Base-by-base conservation (phyloP, 2,113 vertebrate species). In the Motacilla alba region DNA sequence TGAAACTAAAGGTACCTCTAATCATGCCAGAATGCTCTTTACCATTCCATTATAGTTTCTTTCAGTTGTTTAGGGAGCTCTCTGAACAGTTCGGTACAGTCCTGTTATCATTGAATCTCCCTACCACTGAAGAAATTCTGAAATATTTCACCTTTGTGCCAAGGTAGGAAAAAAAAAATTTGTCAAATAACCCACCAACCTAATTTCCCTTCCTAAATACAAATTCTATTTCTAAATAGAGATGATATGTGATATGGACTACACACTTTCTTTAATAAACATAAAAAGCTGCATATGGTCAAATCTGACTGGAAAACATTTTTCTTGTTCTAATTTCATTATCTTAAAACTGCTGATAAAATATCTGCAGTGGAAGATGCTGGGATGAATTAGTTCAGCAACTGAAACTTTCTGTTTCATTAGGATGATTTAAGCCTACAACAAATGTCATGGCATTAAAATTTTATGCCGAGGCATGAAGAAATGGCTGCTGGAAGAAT, bases 381-480 rank as follows among this genome's bases (percentile, higher is more conserved):
- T 89, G 66, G 80, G 76, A 91, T 56, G 26, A 97, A 95, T 96
- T 93, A 95, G 79, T 76, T 86, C 52, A 69, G 47, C 94, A 96
- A 82, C 62, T 35, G 35, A 35, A 35, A 44, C 28, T 70, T 96
- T 76, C 83, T 68, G 17, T 95, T 97, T 94, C 92, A 89, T 96
- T 94, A 95, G 52, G 85, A 87, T 97, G 96, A 97, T 97, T 97
- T 98, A 97, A 95, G 43, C 64, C 83, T 89, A 85, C 18, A 6
- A 81, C 70, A 97, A 97, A 98, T 97, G 95, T 83, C 95, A 76
- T 17, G 72, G 39, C 87, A 97, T 98, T 97, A 96, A 87, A 85
- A 83, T 97, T 97, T 96, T 96, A 95, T 77, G 68, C 70, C 46
- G 15, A 87, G 72, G 89, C 82, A 49, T 95, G 92, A 94, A 96